Evolutionary conservation across 2,113 vertebrate genomes (phyloP), one percentile per base, ranked within the genome.

Genomic region (Corvus moneduloides): DNA sequence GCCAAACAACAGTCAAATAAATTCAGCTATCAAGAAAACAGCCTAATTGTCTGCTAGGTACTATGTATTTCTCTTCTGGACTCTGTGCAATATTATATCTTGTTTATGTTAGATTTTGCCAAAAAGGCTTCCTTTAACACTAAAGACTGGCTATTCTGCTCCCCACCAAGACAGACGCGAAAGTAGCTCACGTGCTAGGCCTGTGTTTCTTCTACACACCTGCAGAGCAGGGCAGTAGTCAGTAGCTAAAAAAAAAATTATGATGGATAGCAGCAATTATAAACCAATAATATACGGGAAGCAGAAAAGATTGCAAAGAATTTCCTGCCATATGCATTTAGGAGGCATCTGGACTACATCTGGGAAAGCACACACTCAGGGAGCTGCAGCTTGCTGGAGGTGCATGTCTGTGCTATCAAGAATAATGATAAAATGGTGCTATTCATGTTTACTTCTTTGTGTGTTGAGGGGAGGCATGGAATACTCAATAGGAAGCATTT

Each of bases 211-310:
- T 95, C 94, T 77, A 93, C 95, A 94, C 95, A 97, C 96, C 96
- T 97, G 96, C 94, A 97, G 94, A 97, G 81, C 78, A 95, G 89
- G 84, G 94, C 88, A 77, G 75, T 72, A 96, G 90, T 96, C 96
- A 93, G 95, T 96, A 96, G 94, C 94, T 35, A 96, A 97, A 90
- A 75, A 63, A 79, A 96, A 97, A 96, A 96, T 78, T 89, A 95
- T 97, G 96, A 97, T 96, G 95, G 94, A 97, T 97, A 95, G 86
- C 94, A 94, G 96, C 96, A 97, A 97, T 97, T 97, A 97, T 97
- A 97, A 97, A 96, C 94, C 94, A 97, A 97, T 92, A 97, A 97
- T 96, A 96, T 84, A 93, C 11, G 59, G 96, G 96, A 97, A 97
- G 96, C 91, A 97, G 95, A 94, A 97, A 97, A 95, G 96, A 97